A percentile compares a stretch with the other conserved stretches of the same genome.
These are phyloP conservation scores for Trichacis sp. DNA, from an alignment of 2,888 invertebrate species.

Conservation along the genomic window DNA sequence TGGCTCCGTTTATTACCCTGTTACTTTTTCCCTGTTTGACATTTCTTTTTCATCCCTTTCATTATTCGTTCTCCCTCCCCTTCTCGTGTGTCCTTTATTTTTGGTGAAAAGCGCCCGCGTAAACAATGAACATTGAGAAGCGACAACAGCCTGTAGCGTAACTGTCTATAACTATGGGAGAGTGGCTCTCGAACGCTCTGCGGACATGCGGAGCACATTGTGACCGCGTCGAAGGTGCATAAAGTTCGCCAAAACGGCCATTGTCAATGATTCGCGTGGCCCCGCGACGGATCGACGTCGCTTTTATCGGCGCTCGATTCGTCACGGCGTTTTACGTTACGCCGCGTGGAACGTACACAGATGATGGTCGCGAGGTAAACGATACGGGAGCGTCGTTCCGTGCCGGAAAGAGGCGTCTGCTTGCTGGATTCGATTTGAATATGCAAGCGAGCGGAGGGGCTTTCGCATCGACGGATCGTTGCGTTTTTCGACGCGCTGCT, in stretches of 20 bases:
- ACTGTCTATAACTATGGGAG: neutral
- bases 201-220: conserved; percentile 2
- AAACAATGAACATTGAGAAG: conserved; percentile 61
- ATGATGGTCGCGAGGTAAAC: neutral
- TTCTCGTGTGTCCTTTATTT: too few species aligned
- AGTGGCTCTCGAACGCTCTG: neutral
- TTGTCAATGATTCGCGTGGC: neutral
- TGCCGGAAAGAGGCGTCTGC: neutral
- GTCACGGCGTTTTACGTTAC: neutral
- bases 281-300: neutral
- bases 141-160: conserved; percentile 56
- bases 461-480: neutral
- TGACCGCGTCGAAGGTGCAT: conserved; percentile 4
- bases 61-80: too few species aligned
- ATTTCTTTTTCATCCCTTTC: conserved; percentile 14
- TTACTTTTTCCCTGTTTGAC: conserved; percentile 24
- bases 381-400: neutral
- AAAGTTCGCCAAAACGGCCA: conserved; percentile 1
- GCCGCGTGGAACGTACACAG: neutral
- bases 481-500: too few species aligned
- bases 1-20: conserved; percentile 9
- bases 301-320: neutral
- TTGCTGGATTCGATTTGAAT: neutral
- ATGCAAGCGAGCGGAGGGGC: neutral
- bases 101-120: conserved; percentile 50